These are phyloP conservation scores for Pavo muticus DNA, from an alignment of 2,113 vertebrate species.

Conservation along the genomic window DNA sequence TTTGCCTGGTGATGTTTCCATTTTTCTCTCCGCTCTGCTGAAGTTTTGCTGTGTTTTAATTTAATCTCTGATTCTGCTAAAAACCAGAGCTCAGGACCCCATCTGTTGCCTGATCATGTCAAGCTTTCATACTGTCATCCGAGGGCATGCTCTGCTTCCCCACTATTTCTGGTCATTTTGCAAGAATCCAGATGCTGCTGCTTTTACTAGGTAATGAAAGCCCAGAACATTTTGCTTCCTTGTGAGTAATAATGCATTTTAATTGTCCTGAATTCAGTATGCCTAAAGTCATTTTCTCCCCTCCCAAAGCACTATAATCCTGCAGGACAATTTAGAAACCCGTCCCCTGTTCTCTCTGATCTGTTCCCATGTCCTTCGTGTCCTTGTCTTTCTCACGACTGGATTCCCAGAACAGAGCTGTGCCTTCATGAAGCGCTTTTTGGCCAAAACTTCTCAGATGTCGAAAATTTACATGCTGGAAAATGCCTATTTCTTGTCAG, in stretches of 20 bases:
- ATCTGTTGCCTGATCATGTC: not conserved
- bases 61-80: not conserved
- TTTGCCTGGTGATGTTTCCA: not conserved
- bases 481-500: not conserved
- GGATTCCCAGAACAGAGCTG: not conserved
- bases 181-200: slow-evolving; percentile 22
- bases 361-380: not conserved
- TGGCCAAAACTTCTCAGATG: not conserved
- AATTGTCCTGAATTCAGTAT: not conserved
- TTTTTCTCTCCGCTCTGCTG: not conserved
- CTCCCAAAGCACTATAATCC: not conserved
- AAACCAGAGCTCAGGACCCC: not conserved
- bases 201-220: slow-evolving; percentile 6
- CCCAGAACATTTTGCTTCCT: not conserved
- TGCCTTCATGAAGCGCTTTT: not conserved
- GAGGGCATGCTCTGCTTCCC: not conserved
- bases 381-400: not conserved
- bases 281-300: not conserved
- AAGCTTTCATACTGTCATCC: not conserved
- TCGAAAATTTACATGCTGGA: not conserved
- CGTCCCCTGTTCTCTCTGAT: not conserved
- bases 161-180: not conserved
- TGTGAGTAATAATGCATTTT: not conserved
- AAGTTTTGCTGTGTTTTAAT: not conserved
- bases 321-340: not conserved